A percentile compares a stretch with the other conserved stretches of the same genome.
These are phyloP conservation scores for Bedellia somnulentella DNA, from an alignment of 2,888 invertebrate species.

Conservation along the genomic window DNA sequence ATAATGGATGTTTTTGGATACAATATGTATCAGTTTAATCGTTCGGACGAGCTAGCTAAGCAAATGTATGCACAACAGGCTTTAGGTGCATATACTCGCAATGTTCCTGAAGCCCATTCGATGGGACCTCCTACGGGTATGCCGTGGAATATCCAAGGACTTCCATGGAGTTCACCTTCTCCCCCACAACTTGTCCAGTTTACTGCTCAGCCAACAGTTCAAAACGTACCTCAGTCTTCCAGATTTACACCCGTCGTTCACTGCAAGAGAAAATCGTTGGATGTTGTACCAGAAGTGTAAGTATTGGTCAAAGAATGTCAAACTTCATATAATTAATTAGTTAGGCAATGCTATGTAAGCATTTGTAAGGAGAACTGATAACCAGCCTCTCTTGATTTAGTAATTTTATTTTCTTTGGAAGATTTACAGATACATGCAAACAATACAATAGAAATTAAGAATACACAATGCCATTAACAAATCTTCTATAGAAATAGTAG, in stretches of 20 bases:
- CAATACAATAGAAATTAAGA: too few relatives aligned
- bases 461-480: too few relatives aligned
- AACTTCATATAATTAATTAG: too few relatives aligned
- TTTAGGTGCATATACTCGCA: constrained; percentile 22
- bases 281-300: constrained; percentile 43
- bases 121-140: constrained; percentile 44
- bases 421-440: too few relatives aligned
- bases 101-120: constrained; percentile 22
- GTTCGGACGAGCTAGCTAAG: constrained; percentile 36
- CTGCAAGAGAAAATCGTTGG: constrained; percentile 45
- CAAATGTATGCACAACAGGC: constrained; percentile 43
- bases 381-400: too few relatives aligned
- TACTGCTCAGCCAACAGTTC: constrained; percentile 27
- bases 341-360: constrained; percentile 2
- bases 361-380: too few relatives aligned
- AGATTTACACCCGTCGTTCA: constrained; percentile 26
- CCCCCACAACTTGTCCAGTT: constrained; percentile 49
- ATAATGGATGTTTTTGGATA: constrained; percentile 44
- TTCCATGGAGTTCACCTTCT: constrained; percentile 53
- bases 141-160: constrained; percentile 55
- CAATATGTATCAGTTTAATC: constrained; percentile 29
- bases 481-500: too few relatives aligned
- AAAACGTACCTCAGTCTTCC: constrained; percentile 17
- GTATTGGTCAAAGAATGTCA: too few relatives aligned
- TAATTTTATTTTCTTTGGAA: too few relatives aligned